Conservation (phyloP, 2,113 vertebrate genomes). For the Pachypanchax playfairii region DNA sequence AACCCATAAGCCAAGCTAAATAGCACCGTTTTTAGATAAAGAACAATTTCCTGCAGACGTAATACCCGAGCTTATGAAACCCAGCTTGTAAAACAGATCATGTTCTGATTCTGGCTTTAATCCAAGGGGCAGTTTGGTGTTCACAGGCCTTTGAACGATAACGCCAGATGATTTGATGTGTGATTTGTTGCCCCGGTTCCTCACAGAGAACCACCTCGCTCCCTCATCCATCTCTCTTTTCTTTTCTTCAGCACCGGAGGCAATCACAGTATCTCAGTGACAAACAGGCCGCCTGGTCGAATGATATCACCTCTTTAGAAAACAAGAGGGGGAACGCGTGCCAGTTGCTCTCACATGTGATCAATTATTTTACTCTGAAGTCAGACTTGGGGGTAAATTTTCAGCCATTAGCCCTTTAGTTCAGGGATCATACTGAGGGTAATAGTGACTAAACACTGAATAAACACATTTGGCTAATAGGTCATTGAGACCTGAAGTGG, state of each 20-base stretch:
- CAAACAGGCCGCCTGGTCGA: constrained; percentile 65
- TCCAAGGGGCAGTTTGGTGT: constrained; percentile 14
- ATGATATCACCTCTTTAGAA: constrained; percentile 78
- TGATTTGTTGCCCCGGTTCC: constrained; percentile 65
- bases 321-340: constrained; percentile 78
- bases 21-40: constrained; percentile 45
- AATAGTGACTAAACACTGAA: constrained; percentile 82
- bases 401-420: constrained; percentile 80
- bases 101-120: constrained; percentile 25
- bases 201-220: constrained; percentile 54
- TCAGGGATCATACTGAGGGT: constrained; percentile 75
- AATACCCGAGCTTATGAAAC: constrained; percentile 42
- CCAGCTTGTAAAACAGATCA: constrained; percentile 28
- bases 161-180: constrained; percentile 57
- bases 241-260: constrained; percentile 64
- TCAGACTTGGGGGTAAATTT: constrained; percentile 60
- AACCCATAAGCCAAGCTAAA: constrained; percentile 13
- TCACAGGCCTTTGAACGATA: constrained; percentile 46
- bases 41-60: constrained; percentile 62
- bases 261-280: constrained; percentile 77
- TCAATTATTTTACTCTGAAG: constrained; percentile 80
- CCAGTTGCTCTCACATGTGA: constrained; percentile 79
- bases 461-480: constrained; percentile 85
- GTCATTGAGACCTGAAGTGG: constrained; percentile 65
- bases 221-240: constrained; percentile 53